Evolutionary conservation across 1,140 invertebrate species (phyloP), one percentile per base, ranked within the genome.

Genomic region (Sminthurinus signatus): DNA sequence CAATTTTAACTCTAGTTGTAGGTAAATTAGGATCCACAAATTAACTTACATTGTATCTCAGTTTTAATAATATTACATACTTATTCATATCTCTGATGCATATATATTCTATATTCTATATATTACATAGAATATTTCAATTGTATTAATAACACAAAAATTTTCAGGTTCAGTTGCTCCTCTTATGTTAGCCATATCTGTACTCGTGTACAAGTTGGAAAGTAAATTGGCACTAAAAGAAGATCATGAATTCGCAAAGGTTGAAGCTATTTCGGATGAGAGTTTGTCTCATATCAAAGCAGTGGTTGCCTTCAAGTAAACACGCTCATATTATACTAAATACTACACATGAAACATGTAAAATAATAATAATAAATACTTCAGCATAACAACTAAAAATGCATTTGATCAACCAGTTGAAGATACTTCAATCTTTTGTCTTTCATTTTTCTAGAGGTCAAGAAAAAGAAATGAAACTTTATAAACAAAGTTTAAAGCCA

Each of bases 241-340:
- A 63, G 66, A 75, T 52, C 68, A 73, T 31, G 75, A 77, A 27
- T 81, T 83, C 64, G 79, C 78, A 1, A 76, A 79, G 60, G 81
- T 81, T 23, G 81, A 81, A n/a, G 74, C 73, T 23, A 77, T 83
- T n/a, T 81, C 81, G 3, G 80, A 81, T 66, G 81, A 82, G 70
- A 80, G 78, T 2, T 73, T 82, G 21, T 75, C 75, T 27, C 74
- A 78, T 29, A 78, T 82, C 52, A 68, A 79, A 43, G 82, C 81
- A 4, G 80, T 82, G 17, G 73, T 77, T 28, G 77, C 82, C 0
- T 78, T 83, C 67, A 78, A 80, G 59, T 82, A 80, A 25, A 74
- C 81, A 67, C 64, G 71, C n/a, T n/a, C n/a, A n/a, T n/a, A n/a
- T n/a, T n/a, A n/a, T n/a, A n/a, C n/a, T n/a, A n/a, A n/a, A n/a